Percentiles rank a stretch among this genome's conserved stretches.
Evolutionary conservation across 2,113 vertebrate genomes (phyloP).

Genomic region (Neotragus moschatus): DNA sequence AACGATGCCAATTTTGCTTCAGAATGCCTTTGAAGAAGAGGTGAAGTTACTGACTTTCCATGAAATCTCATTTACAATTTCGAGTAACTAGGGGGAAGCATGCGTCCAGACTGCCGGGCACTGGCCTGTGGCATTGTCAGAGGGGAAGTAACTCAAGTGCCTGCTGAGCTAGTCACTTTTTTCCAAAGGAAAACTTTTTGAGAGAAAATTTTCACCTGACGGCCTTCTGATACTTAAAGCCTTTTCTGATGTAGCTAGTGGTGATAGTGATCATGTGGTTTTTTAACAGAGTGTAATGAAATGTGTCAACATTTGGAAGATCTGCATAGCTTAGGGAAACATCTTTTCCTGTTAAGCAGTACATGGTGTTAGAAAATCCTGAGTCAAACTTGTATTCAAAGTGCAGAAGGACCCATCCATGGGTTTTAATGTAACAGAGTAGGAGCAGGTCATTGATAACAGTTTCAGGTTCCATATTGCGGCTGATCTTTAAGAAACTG

Average conservation of each 20-base stretch:
- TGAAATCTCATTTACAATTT: neutral
- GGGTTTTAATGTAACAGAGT: neutral
- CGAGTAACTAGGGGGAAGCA: neutral
- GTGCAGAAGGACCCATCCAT: accelerated
- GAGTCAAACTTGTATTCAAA: neutral
- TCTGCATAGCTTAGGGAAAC: neutral
- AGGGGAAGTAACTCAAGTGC: neutral
- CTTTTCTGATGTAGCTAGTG: neutral
- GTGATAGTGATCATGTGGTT: neutral
- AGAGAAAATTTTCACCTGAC: neutral
- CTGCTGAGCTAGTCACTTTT: neutral
- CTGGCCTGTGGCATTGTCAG: neutral
- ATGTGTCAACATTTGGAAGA: neutral
- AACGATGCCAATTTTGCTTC: neutral
- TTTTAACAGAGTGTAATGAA: neutral
- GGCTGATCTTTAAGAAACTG: neutral
- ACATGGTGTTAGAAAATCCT: neutral
- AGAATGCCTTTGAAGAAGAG: neutral
- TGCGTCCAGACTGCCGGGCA: neutral
- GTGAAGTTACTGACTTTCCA: neutral
- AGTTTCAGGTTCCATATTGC: neutral
- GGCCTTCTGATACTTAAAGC: neutral
- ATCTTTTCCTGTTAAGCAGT: neutral
- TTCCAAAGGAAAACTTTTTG: neutral
- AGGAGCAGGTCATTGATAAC: neutral